Base-by-base conservation (phyloP, 2,113 vertebrate genomes). In the Lepus americanus region DNA sequence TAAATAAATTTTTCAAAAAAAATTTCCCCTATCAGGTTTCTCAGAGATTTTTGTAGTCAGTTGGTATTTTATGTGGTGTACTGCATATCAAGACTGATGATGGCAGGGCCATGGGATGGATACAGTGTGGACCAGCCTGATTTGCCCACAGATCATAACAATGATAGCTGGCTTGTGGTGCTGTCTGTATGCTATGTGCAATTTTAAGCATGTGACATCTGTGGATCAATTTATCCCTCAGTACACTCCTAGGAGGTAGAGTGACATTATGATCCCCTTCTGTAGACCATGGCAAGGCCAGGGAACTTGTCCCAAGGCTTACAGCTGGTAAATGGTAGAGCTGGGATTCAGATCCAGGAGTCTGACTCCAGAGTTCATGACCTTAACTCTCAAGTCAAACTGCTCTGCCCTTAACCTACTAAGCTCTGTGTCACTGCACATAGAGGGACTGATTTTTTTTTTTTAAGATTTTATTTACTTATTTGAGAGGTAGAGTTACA, bases 131-230 rank as follows among this genome's bases (percentile, higher is more conserved):
- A 84, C 53, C 44, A 80, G 80, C 31, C 82, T 29, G 53, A 81
- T 90, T 88, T 93, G 23, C 53, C 12, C 69, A 87, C 3, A 93
- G 55, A 20, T 74, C 66, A 1, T 79, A 66, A 87, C 61, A 94
- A 89, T 22, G 76, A 36, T 64, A 63, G 29, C 14, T 51, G 33
- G 22, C 19, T n/a, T 22, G 6, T 25, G 6, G 44, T 87, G 9
- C 33, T 84, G 87, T 36, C 33, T 92, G 0, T 89, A 49, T 81
- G 61, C 29, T 53, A 0, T 29, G 39, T 8, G 10, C 17, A 12
- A 13, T n/a, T 36, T 2, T 49, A 23, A 78, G 10, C 39, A 23
- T 11, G 19, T 36, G 69, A 67, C 3, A 12, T 25, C 19, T 9
- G 19, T 17, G 69, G 78, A 66, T 0, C 1, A 36, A 70, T 87